These are phyloP conservation scores for Cairina moschata DNA, from an alignment of 2,113 vertebrate genomes.

Conservation along the genomic window DNA sequence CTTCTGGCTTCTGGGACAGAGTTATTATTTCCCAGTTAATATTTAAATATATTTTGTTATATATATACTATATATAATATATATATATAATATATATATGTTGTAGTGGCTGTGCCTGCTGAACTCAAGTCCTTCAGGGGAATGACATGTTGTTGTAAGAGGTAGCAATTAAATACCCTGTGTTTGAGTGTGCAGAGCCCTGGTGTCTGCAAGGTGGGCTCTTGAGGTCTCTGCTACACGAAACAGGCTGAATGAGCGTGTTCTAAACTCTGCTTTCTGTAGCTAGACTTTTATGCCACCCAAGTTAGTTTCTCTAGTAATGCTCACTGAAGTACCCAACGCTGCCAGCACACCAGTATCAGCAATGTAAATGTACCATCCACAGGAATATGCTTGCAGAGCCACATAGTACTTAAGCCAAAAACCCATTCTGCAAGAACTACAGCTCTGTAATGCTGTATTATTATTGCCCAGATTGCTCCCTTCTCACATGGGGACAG, in stretches of 20 bases:
- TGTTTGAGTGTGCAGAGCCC: neutral
- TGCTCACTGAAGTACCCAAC: neutral
- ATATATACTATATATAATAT: no score
- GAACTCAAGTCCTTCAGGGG: neutral
- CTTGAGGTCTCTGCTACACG: neutral
- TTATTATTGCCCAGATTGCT: neutral
- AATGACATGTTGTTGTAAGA: accelerated
- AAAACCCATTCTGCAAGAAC: neutral
- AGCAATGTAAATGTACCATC: neutral
- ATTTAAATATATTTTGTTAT: neutral
- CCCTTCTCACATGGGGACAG: neutral
- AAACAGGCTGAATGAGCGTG: neutral
- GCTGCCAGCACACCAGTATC: neutral
- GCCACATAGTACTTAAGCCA: neutral
- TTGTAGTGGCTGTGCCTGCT: neutral
- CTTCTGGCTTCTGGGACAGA: neutral
- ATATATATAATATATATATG: neutral
- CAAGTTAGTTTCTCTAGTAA: neutral
- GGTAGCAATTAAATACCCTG: neutral
- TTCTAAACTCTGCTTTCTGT: neutral
- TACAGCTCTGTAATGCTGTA: neutral
- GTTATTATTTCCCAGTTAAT: neutral
- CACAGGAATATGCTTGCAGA: neutral
- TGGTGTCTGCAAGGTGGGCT: neutral
- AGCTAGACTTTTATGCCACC: neutral